Evolutionary conservation across 2,888 invertebrate species (phyloP), one percentile per base, ranked within the genome.

Genomic region (Neoitamus cyanurus): DNA sequence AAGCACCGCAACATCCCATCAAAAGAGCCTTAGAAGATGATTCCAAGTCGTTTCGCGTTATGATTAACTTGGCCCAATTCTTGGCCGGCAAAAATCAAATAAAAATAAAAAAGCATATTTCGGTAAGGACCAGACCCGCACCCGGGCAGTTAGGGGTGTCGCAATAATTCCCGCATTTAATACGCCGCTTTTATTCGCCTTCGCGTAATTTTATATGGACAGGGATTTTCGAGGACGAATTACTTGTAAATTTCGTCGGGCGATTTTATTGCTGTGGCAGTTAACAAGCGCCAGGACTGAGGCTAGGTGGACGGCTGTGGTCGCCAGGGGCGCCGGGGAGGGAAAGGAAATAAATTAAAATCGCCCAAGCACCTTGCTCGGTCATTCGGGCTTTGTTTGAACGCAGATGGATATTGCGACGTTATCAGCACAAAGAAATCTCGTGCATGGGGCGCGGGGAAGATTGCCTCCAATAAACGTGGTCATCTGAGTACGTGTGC

Each of bases 341-440:
- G 46, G 58, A 70, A 85, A 85, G 84, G 82, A 85, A 84, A 85
- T 85, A 85, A 85, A 85, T 84, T 84, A 85, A 82, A 85, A 85
- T 85, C 77, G 84, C 58, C 84, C 83, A 84, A 85, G 83, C 85
- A 85, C 85, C 85, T 85, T 85, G 85, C 69, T 37, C 78, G 77
- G 83, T 70, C 69, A 48, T 85, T 85, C 83, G 20, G 34, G n/a
- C 15, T 28, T 69, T 82, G 82, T 69, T 82, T 68, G 83, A 83
- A 85, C 77, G 83, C 72, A 58, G 69, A 77, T 77, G 85, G 83
- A 69, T 28, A 34, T 25, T 82, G 82, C 69, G 78, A 85, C 69
- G 68, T 78, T 85, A 85, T 84, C 85, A 83, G 37, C 77, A 84
- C 84, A 85, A 84, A 85, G 84, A 73, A 84, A 85, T 85, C 84